Conservation (phyloP, 2,888 invertebrate species). For the Nephrotoma appendiculata region DNA sequence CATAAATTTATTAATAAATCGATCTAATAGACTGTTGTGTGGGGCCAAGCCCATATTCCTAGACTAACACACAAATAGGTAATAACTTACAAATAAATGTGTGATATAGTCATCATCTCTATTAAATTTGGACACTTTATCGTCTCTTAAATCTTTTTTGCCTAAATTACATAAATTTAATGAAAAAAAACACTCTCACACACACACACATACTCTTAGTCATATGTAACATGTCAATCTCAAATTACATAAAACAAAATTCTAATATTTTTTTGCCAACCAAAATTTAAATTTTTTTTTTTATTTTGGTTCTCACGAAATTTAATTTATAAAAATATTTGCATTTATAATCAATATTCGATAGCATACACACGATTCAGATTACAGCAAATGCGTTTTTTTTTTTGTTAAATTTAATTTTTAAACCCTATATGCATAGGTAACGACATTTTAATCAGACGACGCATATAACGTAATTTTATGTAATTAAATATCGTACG, state of each 20-base stretch:
- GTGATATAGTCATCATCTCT: background rate
- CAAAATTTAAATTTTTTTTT: background rate
- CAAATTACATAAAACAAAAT: background rate
- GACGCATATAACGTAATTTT: background rate
- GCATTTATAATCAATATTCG: background rate
- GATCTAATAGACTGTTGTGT: background rate
- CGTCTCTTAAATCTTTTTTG: background rate
- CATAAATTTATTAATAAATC: background rate
- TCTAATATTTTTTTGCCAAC: background rate
- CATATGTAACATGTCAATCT: background rate
- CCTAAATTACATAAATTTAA: background rate
- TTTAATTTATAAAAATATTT: background rate
- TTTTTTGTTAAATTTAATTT: background rate
- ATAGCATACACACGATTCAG: background rate
- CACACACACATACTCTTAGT: background rate
- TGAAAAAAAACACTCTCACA: background rate
- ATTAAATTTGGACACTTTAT: background rate
- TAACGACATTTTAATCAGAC: background rate
- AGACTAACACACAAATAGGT: background rate
- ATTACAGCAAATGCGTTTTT: background rate
- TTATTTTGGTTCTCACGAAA: background rate
- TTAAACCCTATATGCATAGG: background rate
- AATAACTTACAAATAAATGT: background rate
- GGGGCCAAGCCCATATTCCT: background rate
- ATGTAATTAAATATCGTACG: background rate